Evolutionary conservation across 2,888 invertebrate species (phyloP), one percentile per base, ranked within the genome.

Genomic region (Hypselothyrea guttata): DNA sequence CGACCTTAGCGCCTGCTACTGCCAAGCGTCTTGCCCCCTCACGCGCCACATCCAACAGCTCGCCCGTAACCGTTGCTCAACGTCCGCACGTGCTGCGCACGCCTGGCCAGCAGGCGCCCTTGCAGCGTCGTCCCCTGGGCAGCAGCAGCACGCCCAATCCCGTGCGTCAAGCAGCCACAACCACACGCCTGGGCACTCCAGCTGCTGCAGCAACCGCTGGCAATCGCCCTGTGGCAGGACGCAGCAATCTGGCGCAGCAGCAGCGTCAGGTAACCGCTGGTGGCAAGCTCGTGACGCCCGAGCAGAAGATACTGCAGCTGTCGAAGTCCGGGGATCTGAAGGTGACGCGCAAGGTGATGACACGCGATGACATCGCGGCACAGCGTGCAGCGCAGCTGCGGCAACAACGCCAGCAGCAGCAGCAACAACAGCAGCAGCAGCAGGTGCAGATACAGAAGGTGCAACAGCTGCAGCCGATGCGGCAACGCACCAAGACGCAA

Each of bases 381-480:
- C 86, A 86, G 47, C 81, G 83, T 9, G 49, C 67, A 4, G 60
- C 69, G 1, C 88, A 86, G 38, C 86, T 73, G 22, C 76, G 78
- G 5, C 82, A 82, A n/a, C 75, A 82, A 40, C 83, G 74, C 0
- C 75, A 70, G 22, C 68, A 64, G 8, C 62, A 81, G 34, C 75
- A 81, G 4, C 62, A 83, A 30, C 74, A 81, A 4, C 67, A 69
- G n/a, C 68, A 58, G n/a, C 64, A 86, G 44, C 78, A 84, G 1
- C 77, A 72, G 27, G 69, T 65, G 11, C 74, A 86, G 28, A 86
- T 86, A 53, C 86, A 88, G 53, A 87, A 90, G 53, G 88, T 92
- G 89, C 84, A 93, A 91, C 75, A 93, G 31, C 91, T 93, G 48
- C 91, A 92, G 12, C 75, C 84, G 72, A 92, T 93, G 18, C 41